Base-by-base conservation (phyloP, 2,888 invertebrate species). In the Cantharis flavilabris region DNA sequence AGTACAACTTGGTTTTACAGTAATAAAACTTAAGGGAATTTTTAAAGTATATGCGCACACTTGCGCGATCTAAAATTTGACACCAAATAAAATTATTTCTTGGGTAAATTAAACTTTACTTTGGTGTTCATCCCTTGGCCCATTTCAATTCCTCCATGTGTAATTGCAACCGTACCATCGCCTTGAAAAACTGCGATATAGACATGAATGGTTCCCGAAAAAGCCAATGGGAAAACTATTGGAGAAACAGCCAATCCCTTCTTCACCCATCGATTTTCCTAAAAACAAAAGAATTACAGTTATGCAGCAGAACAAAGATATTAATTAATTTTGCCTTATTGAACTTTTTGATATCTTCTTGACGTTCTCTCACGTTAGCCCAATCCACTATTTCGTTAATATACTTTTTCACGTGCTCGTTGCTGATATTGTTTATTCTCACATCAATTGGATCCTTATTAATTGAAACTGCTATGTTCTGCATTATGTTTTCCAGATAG, bases 111-210 rank as follows among this genome's bases (percentile, higher is more conserved):
- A 20, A 20, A 3, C 20, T 91, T 90, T 82, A 90, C 92, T 90
- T 95, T 96, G 0, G 95, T 95, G 81, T 95, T 94, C 64, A 95
- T 90, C 9, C 96, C 96, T 89, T 97, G 97, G 0, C 97, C 97
- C 84, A 93, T 92, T 89, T 95, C 95, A 28, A 93, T 89, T 2
- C 94, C 94, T 10, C 93, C 93, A 82, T 95, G 95, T 1, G 91
- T 89, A 5, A 96, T 88, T 0, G 92, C 90, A 1, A 97, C 94
- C 0, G 92, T 91, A 0, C 93, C 95, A 85, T 95, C 94, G 3
- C 91, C 90, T 16, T 92, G 92, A 83, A 92, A 95, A 75, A 96
- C 91, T 0, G 93, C 90, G n/a, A 95, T 89, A 16, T 92, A 88
- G 0, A 92, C 91, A 69, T 91, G 89, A 76, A 88, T 92, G 71